Base-by-base conservation (phyloP, 2,113 vertebrate species). In the Agapornis roseicollis region DNA sequence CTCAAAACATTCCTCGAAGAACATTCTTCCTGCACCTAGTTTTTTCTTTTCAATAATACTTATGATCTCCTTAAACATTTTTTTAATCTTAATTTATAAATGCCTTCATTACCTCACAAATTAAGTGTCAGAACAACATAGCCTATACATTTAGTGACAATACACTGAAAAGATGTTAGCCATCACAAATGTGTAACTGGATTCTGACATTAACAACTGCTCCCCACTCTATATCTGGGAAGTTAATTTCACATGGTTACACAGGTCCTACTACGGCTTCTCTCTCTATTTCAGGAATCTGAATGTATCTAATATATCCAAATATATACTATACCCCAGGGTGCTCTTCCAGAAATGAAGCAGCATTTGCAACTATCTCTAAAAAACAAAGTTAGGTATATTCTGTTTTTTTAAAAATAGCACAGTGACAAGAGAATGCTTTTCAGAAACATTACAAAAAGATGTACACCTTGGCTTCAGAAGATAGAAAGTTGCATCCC, bases 251-350 rank as follows among this genome's bases (percentile, higher is more conserved):
- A 83, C 58, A 63, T 42, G 49, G 58, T 88, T 83, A 90, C 66
- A 44, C 44, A 83, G 77, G 19, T 88, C 79, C 53, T 94, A 61
- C 44, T 10, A 95, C 41, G 19, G 13, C 72, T 89, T 82, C 56
- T 82, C 56, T 87, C 44, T 90, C 53, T 79, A 94, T 85, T 93
- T 91, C 79, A 90, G 49, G 37, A 90, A 85, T 70, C 44, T 85
- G 79, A 89, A 89, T 69, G 39, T 71, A 88, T 64, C 47, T 82
- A 91, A 93, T 96, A 90, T 56, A 93, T 60, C 63, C 81, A 85
- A 91, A 94, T 64, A 82, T 65, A 69, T 73, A 77, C 44, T 83
- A 85, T 85, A 92, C 58, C 24, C 49, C 8, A 65, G 63, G 61
- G 88, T 90, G 47, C n/a, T 90, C 44, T 85, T 71, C 35, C 39